phyloP scores from a whole-genome alignment of 2,888 invertebrate species.

The Macrophya annulata region DNA sequence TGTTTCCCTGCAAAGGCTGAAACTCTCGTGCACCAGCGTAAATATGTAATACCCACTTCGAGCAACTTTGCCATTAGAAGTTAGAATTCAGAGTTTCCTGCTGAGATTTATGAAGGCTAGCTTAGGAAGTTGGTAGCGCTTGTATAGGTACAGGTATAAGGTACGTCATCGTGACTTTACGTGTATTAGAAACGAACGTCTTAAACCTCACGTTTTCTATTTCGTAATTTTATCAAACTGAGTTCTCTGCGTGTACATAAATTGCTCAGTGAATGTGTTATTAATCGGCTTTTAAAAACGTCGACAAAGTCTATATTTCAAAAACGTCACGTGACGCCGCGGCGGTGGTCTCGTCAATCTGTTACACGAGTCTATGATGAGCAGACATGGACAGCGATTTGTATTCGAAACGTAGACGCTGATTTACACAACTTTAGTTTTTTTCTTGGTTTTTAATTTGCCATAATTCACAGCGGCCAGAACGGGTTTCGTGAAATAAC shows the following conservation, averaged over 20 bases:
- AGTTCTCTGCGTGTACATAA: too few species aligned
- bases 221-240: constrained; percentile 16
- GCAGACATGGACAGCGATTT: not conserved
- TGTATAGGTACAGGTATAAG: constrained; percentile 23
- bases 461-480: not conserved
- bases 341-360: constrained; percentile 32
- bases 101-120: constrained; percentile 53
- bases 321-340: not conserved
- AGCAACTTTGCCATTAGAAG: constrained; percentile 56
- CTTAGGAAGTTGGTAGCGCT: constrained; percentile 22
- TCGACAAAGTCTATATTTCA: constrained; percentile 1
- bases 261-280: constrained; percentile 29
- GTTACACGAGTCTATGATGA: not conserved
- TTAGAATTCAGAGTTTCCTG: constrained; percentile 51
- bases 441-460: not conserved
- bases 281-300: constrained; percentile 34
- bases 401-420: not conserved
- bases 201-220: not conserved
- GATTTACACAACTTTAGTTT: not conserved
- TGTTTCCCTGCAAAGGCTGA: constrained; percentile 26
- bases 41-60: constrained; percentile 54
- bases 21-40: constrained; percentile 42
- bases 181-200: not conserved
- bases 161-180: constrained; percentile 12
- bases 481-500: not conserved